phyloP scores from a whole-genome alignment of 2,113 vertebrate genomes.

The Indri indri region DNA sequence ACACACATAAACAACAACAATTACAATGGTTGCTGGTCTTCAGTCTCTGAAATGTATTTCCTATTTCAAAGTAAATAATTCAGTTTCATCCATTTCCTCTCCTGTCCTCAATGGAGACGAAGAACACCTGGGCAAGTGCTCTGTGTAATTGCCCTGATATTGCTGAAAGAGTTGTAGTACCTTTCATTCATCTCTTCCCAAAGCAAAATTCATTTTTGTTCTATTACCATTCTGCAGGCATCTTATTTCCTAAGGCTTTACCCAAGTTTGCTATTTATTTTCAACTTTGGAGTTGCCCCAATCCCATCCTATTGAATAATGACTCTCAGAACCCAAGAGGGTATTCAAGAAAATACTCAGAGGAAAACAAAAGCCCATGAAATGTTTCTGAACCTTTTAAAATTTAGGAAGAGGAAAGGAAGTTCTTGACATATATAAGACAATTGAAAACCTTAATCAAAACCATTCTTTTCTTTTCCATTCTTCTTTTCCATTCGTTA shows the following conservation, averaged over 20 bases:
- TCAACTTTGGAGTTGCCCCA: not conserved
- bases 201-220: not conserved
- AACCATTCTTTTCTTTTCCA: slow-evolving; percentile 56
- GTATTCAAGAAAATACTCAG: not conserved
- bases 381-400: not conserved
- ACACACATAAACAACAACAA: not conserved
- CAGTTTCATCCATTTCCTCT: slow-evolving; percentile 14
- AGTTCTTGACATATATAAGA: slow-evolving; percentile 28
- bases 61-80: slow-evolving; percentile 23
- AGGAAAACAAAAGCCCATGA: slow-evolving; percentile 26
- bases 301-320: not conserved
- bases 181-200: slow-evolving; percentile 10
- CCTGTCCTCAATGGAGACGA: not conserved
- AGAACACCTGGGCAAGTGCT: slow-evolving; percentile 4
- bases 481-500: not conserved
- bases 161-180: not conserved
- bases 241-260: slow-evolving; percentile 2
- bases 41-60: not conserved
- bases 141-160: not conserved
- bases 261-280: slow-evolving; percentile 37
- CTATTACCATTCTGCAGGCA: not conserved
- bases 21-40: not conserved
- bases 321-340: not conserved
- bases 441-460: slow-evolving; percentile 74
- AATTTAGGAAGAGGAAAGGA: slow-evolving; percentile 27